phyloP scores from a whole-genome alignment of 1,140 invertebrate genomes.

The Drosophila bipectinata region DNA sequence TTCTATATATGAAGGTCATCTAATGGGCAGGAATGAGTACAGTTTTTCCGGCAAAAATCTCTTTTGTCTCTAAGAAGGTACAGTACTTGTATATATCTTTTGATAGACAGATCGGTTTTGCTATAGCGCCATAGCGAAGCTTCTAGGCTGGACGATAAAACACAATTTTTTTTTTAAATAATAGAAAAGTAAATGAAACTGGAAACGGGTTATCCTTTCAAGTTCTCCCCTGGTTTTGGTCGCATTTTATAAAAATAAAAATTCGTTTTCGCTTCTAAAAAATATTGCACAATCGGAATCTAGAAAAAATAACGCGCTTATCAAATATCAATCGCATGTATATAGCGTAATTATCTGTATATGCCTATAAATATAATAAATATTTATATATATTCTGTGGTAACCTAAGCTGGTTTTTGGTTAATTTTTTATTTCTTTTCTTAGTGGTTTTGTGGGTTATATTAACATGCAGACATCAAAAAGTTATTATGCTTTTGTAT shows the following conservation, averaged over 20 bases:
- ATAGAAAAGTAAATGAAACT: slow-evolving; percentile 36
- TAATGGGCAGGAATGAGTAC: slow-evolving; percentile 81
- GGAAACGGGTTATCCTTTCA: slow-evolving; percentile 23
- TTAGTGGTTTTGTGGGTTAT: slow-evolving; percentile 44
- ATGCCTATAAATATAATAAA: slow-evolving; percentile 42
- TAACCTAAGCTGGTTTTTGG: slow-evolving; percentile 35
- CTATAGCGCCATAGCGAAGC: slow-evolving; percentile 51
- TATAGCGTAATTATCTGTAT: slow-evolving; percentile 59
- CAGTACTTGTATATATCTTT: slow-evolving; percentile 75
- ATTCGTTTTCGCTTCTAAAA: slow-evolving; percentile 61
- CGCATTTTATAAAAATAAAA: slow-evolving; percentile 82
- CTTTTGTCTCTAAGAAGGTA: slow-evolving; percentile 70
- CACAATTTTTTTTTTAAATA: slow-evolving; percentile 7
- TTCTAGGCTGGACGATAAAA: slow-evolving; percentile 57
- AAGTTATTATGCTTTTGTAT: slow-evolving; percentile 46
- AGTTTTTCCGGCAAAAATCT: slow-evolving; percentile 65
- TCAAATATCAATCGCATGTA: slow-evolving; percentile 63
- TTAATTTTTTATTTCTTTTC: slow-evolving; percentile 5
- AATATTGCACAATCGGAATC: slow-evolving; percentile 79
- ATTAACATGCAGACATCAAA: slow-evolving; percentile 79
- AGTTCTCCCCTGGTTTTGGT: slow-evolving; percentile 45
- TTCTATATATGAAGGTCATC: slow-evolving; percentile 71
- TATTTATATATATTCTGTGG: slow-evolving; percentile 24
- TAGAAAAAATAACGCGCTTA: slow-evolving; percentile 76
- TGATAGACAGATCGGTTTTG: slow-evolving; percentile 40